Evolutionary conservation across 2,113 vertebrate genomes (phyloP), one percentile per base, ranked within the genome.

Genomic region (Microcebus jonahi): DNA sequence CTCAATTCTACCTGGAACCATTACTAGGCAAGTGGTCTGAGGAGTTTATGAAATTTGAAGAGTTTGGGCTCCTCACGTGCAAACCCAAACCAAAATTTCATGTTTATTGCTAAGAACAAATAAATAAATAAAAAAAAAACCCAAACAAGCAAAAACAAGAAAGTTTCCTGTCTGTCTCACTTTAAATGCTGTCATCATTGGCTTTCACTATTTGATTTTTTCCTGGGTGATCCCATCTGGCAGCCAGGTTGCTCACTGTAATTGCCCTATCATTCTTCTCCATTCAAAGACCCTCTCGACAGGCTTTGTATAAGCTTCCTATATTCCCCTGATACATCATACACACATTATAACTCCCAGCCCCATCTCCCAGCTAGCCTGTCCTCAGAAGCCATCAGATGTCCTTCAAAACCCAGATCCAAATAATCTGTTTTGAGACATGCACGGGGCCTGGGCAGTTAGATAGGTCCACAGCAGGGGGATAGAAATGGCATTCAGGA

Each of bases 321-420:
- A 1, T 8, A 6, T 45, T 48, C 48, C 29, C 27, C 23, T 2
- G 34, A 31, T 12, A 3, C 10, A 42, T 42, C 31, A 36, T 0
- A 29, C 27, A 48, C 0, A 39, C 14, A 34, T 70, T 63, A 12
- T 57, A 59, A 11, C 3, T 67, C 55, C 50, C 59, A 48, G 76
- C 3, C 11, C 29, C 7, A 21, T 23, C 21, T 36, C 31, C 23
- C 9, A 2, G n/a, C n/a, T n/a, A 42, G 59, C 9, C 25, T 80
- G 6, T 79, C 48, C 68, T 92, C n/a, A 73, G 36, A 95, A 79
- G 42, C 61, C 42, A 36, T 13, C 15, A 85, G 29, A 88, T 42
- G 34, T 65, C 57, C 68, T 75, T 89, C 29, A 68, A 90, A 14
- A 9, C 20, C 27, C 34, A 39, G 70, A 84, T 10, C 7, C 50